Evolutionary conservation across 2,888 invertebrate species (phyloP).

Genomic region (Chironomus tentans): DNA sequence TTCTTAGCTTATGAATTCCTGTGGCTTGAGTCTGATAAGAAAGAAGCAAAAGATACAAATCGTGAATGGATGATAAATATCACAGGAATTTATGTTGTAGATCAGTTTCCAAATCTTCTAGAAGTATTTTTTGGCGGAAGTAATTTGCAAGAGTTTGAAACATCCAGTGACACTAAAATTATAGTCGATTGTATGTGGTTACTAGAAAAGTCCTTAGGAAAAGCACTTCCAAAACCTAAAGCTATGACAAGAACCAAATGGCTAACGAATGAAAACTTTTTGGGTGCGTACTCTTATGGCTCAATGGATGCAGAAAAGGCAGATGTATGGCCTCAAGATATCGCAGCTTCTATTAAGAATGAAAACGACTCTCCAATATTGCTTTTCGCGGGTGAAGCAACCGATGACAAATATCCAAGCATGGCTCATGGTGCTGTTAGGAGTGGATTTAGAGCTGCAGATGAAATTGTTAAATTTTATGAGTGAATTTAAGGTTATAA

Average conservation of each 20-base stretch:
- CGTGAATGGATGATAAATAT: constrained; percentile 38
- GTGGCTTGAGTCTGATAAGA: constrained; percentile 47
- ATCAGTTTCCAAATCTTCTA: constrained; percentile 48
- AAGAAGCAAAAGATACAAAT: not conserved
- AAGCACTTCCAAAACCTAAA: constrained; percentile 32
- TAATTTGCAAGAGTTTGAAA: constrained; percentile 47
- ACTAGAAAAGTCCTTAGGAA: constrained; percentile 47
- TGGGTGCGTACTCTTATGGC: constrained; percentile 51
- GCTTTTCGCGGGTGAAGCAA: constrained; percentile 54
- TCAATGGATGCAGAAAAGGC: constrained; percentile 35
- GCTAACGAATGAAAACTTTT: constrained; percentile 7
- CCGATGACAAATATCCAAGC: constrained; percentile 48
- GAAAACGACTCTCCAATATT: constrained; percentile 40
- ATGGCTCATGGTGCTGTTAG: constrained; percentile 58
- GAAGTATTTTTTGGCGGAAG: constrained; percentile 47
- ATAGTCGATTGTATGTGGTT: constrained; percentile 45
- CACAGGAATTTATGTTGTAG: constrained; percentile 51
- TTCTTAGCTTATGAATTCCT: constrained; percentile 36
- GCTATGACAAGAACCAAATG: constrained; percentile 30
- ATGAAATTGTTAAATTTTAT: constrained; percentile 40
- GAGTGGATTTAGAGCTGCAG: constrained; percentile 54
- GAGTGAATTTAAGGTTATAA: not conserved
- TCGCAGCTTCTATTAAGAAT: constrained; percentile 43
- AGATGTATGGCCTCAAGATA: constrained; percentile 29
- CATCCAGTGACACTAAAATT: constrained; percentile 44